Percentiles rank a stretch among this genome's conserved stretches.
phyloP scores from a whole-genome alignment of 2,113 vertebrate species.

The Hemiscyllium ocellatum region DNA sequence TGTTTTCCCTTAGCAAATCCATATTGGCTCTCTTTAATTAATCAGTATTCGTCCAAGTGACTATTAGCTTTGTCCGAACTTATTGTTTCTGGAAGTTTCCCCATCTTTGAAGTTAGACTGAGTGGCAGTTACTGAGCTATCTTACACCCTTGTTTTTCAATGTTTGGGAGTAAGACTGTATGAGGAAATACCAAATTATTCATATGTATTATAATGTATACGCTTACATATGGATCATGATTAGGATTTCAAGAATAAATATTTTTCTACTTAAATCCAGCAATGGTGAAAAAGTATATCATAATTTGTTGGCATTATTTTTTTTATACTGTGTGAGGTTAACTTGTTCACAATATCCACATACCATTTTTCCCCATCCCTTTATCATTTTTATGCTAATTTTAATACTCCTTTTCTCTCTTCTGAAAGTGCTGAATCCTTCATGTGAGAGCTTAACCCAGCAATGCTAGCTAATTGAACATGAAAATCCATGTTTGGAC shows the following conservation, averaged over 20 bases:
- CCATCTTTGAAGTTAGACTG: background rate
- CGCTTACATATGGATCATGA: background rate
- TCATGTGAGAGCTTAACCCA: background rate
- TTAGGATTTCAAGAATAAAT: background rate
- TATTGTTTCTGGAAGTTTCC: background rate
- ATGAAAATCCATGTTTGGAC: background rate
- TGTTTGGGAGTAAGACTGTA: background rate
- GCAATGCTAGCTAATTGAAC: background rate
- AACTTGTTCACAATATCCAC: too few species aligned
- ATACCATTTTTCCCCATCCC: background rate
- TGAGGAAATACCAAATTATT: background rate
- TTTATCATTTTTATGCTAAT: background rate
- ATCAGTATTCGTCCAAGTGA: background rate
- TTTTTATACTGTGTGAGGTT: background rate
- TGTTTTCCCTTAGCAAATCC: background rate
- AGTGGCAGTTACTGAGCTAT: background rate
- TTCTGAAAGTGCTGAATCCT: background rate
- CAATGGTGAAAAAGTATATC: background rate
- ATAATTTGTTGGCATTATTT: background rate
- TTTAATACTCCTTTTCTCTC: background rate
- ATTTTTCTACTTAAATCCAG: background rate
- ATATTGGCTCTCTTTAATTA: background rate
- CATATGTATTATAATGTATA: background rate
- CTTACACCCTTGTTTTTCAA: background rate
- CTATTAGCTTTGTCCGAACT: background rate